Evolutionary conservation across 2,888 invertebrate genomes (phyloP).

Genomic region (Schizaphis graminum): DNA sequence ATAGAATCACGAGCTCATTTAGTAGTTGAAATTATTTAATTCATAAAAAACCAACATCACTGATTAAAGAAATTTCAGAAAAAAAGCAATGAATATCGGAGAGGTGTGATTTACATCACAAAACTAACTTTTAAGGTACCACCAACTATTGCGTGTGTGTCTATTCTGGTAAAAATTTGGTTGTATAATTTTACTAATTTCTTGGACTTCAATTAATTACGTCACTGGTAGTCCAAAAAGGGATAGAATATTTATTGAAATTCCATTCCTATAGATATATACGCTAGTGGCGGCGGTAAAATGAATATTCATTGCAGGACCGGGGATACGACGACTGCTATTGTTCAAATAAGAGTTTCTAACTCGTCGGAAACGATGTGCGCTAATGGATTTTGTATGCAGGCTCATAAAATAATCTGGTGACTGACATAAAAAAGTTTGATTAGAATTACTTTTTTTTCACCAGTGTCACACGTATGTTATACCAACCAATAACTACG

Average conservation of each 20-base stretch:
- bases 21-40: neutral
- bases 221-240: neutral
- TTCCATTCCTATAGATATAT: neutral
- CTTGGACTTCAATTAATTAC: slow-evolving; percentile 36
- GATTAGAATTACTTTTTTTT: neutral
- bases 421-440: neutral
- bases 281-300: neutral
- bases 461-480: neutral
- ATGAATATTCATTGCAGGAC: slow-evolving; percentile 47
- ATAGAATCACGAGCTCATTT: neutral
- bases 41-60: neutral
- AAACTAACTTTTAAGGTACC: neutral
- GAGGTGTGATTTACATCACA: neutral
- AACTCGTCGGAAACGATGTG: neutral
- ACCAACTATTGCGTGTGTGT: neutral
- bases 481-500: neutral
- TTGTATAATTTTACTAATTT: slow-evolving; percentile 39
- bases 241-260: slow-evolving; percentile 51
- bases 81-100: neutral
- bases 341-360: slow-evolving; percentile 38
- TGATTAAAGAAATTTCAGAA: neutral
- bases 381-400: slow-evolving; percentile 43
- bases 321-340: neutral
- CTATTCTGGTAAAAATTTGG: neutral
- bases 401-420: neutral